phyloP scores from a whole-genome alignment of 2,888 invertebrate genomes.

The Petrophora chlorosata region DNA sequence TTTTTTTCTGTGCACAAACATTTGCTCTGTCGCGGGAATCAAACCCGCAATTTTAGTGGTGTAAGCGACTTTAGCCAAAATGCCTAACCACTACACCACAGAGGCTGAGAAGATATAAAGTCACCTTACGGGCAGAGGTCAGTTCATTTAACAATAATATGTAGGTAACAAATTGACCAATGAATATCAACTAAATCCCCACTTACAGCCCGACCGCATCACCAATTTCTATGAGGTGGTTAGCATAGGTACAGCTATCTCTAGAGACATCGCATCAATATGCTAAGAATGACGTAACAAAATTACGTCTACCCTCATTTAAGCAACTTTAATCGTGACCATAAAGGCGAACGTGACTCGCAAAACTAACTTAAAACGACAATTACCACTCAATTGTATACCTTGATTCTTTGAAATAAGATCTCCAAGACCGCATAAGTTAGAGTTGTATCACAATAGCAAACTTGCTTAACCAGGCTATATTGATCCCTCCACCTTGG shows the following conservation, averaged over 20 bases:
- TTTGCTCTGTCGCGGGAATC: too few relatives aligned
- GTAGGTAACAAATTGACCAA: background rate
- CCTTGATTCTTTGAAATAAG: slow-evolving; percentile 35
- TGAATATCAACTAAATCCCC: background rate
- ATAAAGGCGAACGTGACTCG: slow-evolving; percentile 54
- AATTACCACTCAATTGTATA: slow-evolving; percentile 37
- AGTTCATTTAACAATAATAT: background rate
- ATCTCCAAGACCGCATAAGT: slow-evolving; percentile 28
- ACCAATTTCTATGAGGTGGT: slow-evolving; percentile 21
- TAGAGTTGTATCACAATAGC: slow-evolving; percentile 40
- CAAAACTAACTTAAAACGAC: slow-evolving; percentile 37
- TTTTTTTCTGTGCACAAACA: too few relatives aligned
- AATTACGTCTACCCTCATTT: slow-evolving; percentile 56
- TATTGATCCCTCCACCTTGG: slow-evolving; percentile 31
- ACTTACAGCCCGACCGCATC: slow-evolving; percentile 3
- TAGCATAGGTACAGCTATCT: slow-evolving; percentile 21
- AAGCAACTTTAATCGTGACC: slow-evolving; percentile 54
- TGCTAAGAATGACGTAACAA: slow-evolving; percentile 52
- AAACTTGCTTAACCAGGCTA: slow-evolving; percentile 42
- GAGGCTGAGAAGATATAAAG: too few relatives aligned
- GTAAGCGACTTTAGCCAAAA: too few relatives aligned
- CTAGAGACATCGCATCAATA: slow-evolving; percentile 43
- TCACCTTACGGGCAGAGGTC: too few relatives aligned
- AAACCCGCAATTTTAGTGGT: too few relatives aligned
- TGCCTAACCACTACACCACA: too few relatives aligned